Conservation (phyloP, 2,797 vertebrate genomes). For the Decapterus maruadsi region DNA sequence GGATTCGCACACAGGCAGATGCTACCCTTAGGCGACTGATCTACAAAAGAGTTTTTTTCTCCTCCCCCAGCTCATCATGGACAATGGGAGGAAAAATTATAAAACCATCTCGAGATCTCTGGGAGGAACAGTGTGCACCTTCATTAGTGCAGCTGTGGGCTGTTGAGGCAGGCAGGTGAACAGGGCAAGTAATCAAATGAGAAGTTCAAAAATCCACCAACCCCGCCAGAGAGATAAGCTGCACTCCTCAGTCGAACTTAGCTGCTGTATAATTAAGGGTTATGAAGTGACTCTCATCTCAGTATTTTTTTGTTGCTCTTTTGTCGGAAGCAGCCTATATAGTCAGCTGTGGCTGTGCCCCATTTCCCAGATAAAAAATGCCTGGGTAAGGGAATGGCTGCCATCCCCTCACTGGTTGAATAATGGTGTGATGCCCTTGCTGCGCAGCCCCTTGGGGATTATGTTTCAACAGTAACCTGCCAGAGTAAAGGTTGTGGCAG, state of each 20-base stretch:
- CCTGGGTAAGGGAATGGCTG: conserved; percentile 69
- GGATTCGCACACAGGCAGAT: conserved; percentile 71
- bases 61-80: conserved; percentile 36
- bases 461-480: conserved; percentile 85
- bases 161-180: conserved; percentile 76
- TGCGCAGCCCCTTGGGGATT: conserved; percentile 77
- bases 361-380: conserved; percentile 76
- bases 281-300: conserved; percentile 78
- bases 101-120: conserved; percentile 62
- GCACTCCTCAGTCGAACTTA: conserved; percentile 63
- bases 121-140: conserved; percentile 64
- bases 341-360: conserved; percentile 69
- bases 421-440: conserved; percentile 76
- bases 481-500: conserved; percentile 86
- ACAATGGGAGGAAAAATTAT: conserved; percentile 66
- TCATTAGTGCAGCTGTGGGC: conserved; percentile 73
- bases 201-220: conserved; percentile 76
- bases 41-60: conserved; percentile 54
- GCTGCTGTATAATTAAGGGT: conserved; percentile 79
- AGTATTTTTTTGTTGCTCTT: conserved; percentile 73
- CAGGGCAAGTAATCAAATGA: conserved; percentile 78
- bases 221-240: conserved; percentile 77
- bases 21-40: conserved; percentile 73
- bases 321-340: conserved; percentile 73
- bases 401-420: conserved; percentile 74